These are phyloP conservation scores for Stenchaetothrips biformis DNA, from an alignment of 2,888 invertebrate species.

Conservation along the genomic window DNA sequence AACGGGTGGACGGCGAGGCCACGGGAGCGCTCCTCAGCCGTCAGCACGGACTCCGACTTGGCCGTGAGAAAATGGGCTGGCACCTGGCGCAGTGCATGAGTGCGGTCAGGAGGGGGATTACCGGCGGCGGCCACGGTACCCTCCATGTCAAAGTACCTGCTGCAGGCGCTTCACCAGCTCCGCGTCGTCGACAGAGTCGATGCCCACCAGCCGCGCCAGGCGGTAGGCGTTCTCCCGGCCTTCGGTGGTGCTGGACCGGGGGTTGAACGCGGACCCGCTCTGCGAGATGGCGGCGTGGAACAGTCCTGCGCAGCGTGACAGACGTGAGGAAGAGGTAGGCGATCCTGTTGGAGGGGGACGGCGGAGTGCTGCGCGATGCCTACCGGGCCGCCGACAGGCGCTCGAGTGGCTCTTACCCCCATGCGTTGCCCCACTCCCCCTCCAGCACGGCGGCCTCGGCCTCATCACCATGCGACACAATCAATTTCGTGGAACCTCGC, in stretches of 20 bases:
- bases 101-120: background rate
- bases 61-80: background rate
- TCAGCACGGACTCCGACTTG: background rate
- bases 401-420: background rate
- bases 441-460: background rate
- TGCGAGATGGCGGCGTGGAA: constrained; percentile 38
- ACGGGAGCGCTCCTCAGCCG: background rate
- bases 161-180: constrained; percentile 32
- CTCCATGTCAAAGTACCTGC: background rate
- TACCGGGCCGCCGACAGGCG: background rate
- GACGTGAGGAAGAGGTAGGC: background rate
- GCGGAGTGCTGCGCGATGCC: too few relatives aligned
- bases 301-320: constrained; percentile 34
- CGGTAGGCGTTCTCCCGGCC: constrained; percentile 48
- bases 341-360: background rate
- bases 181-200: constrained; percentile 20
- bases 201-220: constrained; percentile 46
- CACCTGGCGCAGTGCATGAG: background rate
- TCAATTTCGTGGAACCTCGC: too few relatives aligned
- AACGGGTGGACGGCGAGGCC: constrained; percentile 8
- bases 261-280: constrained; percentile 38
- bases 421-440: background rate
- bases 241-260: constrained; percentile 36
- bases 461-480: background rate
- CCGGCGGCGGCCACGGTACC: too few relatives aligned